These are phyloP conservation scores for Phataginus tricuspis DNA, from an alignment of 2,797 vertebrate species.

Conservation along the genomic window DNA sequence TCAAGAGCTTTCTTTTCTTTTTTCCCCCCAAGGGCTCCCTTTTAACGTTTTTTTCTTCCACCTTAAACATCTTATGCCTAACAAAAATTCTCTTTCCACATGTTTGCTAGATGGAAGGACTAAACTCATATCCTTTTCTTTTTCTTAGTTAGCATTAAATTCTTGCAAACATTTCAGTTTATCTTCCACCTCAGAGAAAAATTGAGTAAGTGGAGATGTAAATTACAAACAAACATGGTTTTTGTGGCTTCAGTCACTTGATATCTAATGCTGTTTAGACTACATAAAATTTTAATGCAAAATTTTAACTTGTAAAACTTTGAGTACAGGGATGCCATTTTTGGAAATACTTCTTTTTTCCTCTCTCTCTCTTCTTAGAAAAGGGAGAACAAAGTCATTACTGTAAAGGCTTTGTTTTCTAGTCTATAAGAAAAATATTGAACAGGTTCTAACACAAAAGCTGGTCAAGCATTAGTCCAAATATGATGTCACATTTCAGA, in stretches of 20 bases:
- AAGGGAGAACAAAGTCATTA: background rate
- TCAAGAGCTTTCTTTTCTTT: background rate
- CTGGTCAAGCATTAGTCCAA: background rate
- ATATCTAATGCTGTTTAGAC: background rate
- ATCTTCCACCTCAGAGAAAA: background rate
- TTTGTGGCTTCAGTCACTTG: background rate
- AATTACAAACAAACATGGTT: background rate
- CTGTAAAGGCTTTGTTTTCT: background rate
- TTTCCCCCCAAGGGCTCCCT: background rate
- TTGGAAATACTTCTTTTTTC: background rate
- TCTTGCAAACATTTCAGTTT: slow-evolving; percentile 19
- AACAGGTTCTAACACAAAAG: background rate
- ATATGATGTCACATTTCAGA: background rate
- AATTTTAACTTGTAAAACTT: slow-evolving; percentile 8
- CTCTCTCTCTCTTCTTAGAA: background rate
- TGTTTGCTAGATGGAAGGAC: background rate
- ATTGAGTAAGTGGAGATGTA: background rate
- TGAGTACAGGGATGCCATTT: background rate
- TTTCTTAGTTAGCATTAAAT: background rate
- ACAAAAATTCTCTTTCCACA: background rate
- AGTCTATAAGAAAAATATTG: background rate
- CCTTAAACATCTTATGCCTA: background rate
- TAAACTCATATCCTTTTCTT: background rate
- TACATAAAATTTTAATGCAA: background rate
- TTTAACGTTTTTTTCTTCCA: background rate